Percentiles rank a stretch among this genome's conserved stretches.
phyloP scores from a whole-genome alignment of 2,113 vertebrate genomes.

The Noturus placidus region DNA sequence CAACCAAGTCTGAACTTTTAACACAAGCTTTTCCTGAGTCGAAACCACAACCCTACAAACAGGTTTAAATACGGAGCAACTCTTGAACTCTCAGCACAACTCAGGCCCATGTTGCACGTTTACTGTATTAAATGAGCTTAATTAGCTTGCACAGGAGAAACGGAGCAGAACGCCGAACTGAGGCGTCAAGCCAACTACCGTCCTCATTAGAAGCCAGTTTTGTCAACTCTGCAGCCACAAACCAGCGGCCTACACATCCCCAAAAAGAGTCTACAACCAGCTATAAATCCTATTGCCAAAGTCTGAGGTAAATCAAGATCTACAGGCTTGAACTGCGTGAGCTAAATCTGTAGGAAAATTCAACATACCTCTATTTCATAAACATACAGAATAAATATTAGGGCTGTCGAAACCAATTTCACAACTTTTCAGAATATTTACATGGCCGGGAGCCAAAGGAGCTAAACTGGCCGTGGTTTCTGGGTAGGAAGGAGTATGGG shows the following conservation, averaged over 20 bases:
- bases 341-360: slow-evolving; percentile 17
- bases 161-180: slow-evolving; percentile 16
- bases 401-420: slow-evolving; percentile 12
- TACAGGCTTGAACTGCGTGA: slow-evolving; percentile 3
- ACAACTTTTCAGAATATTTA: slow-evolving; percentile 3
- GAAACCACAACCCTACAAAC: slow-evolving; percentile 13
- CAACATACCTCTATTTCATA: slow-evolving; percentile 32
- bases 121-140: slow-evolving; percentile 36
- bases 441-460: background rate
- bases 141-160: slow-evolving; percentile 25
- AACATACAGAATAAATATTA: slow-evolving; percentile 32
- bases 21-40: background rate
- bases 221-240: slow-evolving; percentile 33
- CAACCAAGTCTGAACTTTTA: slow-evolving; percentile 20
- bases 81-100: slow-evolving; percentile 22
- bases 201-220: slow-evolving; percentile 40
- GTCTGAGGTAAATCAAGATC: slow-evolving; percentile 13
- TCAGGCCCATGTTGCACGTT: slow-evolving; percentile 29
- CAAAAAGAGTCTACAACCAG: slow-evolving; percentile 3
- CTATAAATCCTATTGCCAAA: slow-evolving; percentile 16
- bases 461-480: background rate
- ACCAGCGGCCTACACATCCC: slow-evolving; percentile 19
- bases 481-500: background rate
- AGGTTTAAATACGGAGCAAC: slow-evolving; percentile 18
- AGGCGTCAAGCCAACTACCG: slow-evolving; percentile 31